Conservation (phyloP, 2,113 vertebrate species). For the Manacus vitellinus region DNA sequence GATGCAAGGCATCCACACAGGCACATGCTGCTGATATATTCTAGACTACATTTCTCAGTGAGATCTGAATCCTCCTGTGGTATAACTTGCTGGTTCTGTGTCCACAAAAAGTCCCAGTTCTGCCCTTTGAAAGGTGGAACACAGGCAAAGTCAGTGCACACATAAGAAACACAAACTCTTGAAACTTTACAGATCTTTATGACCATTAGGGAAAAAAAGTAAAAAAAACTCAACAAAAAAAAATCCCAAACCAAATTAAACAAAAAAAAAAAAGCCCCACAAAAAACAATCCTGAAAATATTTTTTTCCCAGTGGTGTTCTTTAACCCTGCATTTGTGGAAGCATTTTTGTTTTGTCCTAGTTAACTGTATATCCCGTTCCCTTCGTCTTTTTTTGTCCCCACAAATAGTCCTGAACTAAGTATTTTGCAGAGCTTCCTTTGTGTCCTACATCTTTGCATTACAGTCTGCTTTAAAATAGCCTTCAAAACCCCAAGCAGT, state of each 20-base stretch:
- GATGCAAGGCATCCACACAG: background rate
- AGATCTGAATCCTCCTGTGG: background rate
- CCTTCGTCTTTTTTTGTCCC: background rate
- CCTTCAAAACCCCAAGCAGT: background rate
- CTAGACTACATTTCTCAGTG: background rate
- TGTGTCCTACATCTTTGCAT: background rate
- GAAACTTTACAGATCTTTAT: background rate
- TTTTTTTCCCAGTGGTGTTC: background rate
- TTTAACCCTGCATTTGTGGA: background rate
- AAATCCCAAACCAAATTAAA: background rate
- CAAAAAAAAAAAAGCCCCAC: background rate
- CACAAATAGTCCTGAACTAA: background rate
- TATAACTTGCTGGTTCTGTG: background rate
- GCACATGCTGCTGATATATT: background rate
- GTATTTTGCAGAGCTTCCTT: background rate
- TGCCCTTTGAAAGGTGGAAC: background rate
- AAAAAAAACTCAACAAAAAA: background rate
- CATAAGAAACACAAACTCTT: background rate
- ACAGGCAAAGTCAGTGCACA: background rate
- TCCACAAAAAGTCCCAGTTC: background rate
- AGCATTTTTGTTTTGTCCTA: background rate
- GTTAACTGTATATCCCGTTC: background rate
- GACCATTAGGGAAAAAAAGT: background rate
- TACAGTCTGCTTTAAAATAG: background rate
- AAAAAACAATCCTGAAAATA: accelerated